Conservation (phyloP, 2,797 vertebrate genomes). For the Rhincodon typus region DNA sequence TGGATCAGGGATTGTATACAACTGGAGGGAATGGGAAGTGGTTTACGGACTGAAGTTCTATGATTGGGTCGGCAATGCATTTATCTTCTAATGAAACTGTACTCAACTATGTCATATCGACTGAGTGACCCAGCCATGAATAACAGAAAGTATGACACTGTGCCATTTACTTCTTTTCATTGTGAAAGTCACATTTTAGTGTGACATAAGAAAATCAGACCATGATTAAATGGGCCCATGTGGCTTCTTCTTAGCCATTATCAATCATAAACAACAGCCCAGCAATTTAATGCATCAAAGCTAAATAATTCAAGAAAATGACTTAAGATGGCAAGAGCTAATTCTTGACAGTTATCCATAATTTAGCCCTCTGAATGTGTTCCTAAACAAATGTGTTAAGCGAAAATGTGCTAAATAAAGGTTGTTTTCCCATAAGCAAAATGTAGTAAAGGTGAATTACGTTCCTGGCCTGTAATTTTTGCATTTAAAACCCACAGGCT, state of each 20-base stretch:
- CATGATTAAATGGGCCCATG: neutral
- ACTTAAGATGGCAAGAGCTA: neutral
- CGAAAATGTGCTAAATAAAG: no score
- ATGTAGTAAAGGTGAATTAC: no score
- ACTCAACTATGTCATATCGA: neutral
- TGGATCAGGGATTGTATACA: constrained; percentile 2
- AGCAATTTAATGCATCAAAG: neutral
- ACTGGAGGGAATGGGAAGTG: constrained; percentile 24
- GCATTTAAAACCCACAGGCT: no score
- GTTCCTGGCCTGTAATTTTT: no score
- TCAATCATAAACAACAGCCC: neutral
- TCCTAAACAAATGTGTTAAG: no score
- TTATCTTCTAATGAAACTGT: neutral
- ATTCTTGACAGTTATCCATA: neutral
- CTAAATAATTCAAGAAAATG: neutral
- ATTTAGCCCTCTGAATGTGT: no score
- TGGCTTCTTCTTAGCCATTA: neutral
- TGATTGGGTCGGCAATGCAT: neutral
- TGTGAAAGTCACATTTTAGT: neutral
- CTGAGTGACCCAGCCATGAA: neutral
- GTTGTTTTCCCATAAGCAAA: no score
- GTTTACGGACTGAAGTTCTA: neutral
- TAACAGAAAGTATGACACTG: neutral
- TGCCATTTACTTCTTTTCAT: neutral
- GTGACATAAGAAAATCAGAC: neutral